These are phyloP conservation scores for Orius insidiosus DNA, from an alignment of 1,140 invertebrate species.

Conservation along the genomic window DNA sequence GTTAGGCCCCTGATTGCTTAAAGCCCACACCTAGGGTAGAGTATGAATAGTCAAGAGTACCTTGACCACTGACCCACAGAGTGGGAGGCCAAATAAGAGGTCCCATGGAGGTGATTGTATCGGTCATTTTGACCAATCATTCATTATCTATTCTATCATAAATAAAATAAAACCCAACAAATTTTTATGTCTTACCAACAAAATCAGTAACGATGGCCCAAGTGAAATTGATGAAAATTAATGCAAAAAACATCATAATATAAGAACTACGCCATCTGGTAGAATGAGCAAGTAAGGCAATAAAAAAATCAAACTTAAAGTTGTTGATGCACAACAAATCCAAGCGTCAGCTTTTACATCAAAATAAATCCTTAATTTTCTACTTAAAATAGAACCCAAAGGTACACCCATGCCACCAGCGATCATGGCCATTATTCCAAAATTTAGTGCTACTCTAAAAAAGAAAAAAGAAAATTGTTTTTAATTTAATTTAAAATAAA, in stretches of 20 bases:
- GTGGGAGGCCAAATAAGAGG: no score
- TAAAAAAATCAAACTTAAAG: slow-evolving; percentile 59
- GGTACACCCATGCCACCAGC: slow-evolving; percentile 86
- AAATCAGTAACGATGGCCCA: slow-evolving; percentile 93
- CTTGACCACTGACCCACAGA: no score
- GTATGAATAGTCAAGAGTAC: no score
- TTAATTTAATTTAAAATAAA: slow-evolving; percentile 4
- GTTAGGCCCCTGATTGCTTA: no score
- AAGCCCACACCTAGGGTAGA: no score
- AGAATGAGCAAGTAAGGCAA: slow-evolving; percentile 36
- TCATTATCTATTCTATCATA: no score
- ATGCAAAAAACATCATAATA: slow-evolving; percentile 58
- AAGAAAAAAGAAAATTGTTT: slow-evolving; percentile 4
- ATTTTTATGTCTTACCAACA: slow-evolving; percentile 61
- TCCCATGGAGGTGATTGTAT: no score
- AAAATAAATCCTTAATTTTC: slow-evolving; percentile 41
- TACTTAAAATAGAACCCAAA: slow-evolving; percentile 58
- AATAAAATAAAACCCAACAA: slow-evolving; percentile 4
- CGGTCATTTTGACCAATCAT: no score
- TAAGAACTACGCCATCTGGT: slow-evolving; percentile 41
- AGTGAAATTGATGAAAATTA: slow-evolving; percentile 70
- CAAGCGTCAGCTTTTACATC: slow-evolving; percentile 63
- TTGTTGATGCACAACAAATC: slow-evolving; percentile 77
- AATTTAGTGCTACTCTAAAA: slow-evolving; percentile 68
- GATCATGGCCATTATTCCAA: slow-evolving; percentile 82